Evolutionary conservation across 2,113 vertebrate species (phyloP), one percentile per base, ranked within the genome.

Genomic region (Trematomus loennbergii): DNA sequence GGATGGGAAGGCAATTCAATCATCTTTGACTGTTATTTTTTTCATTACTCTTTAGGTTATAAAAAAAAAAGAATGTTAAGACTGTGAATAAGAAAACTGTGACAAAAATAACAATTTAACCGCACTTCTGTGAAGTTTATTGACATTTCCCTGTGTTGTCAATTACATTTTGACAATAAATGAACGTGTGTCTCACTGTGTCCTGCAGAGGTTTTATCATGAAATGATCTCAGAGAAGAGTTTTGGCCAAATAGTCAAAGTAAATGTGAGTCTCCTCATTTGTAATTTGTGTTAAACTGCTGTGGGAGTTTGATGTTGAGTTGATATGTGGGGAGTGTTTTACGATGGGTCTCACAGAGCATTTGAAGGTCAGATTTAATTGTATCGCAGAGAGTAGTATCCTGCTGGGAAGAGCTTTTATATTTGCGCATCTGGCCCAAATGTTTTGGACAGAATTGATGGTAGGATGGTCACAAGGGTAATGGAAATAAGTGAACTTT

Each of bases 281-380:
- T 22, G 29, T 58, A 17, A 60, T 60, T 15, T 53, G 7, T 15
- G 15, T 82, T 59, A 22, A 53, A 46, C 22, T 59, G 53, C 46
- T 1, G 48, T 46, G 11, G 17, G 33, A 67, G 64, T 69, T 46
- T 50, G 50, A 69, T 53, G 10, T 75, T 69, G 6, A 3, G 20
- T 9, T 70, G 70, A 25, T n/a, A 29, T n/a, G 57, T 81, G 73
- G 20, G 45, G 10, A 66, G 55, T 9, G 12, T 75, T 75, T 73
- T 66, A 25, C 12, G 36, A 9, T 65, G 25, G 16, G 40, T 63
- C 40, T 16, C 60, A 22, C 17, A 6, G 22, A 59, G 9, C 20
- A 25, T 72, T 18, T 87, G 70, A 85, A 72, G 75, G 75, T 75
- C 58, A 55, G 9, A 73, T 79, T 45, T 76, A 60, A 72, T 73